Evolutionary conservation across 2,888 invertebrate genomes (phyloP).

Genomic region (Leptodirus hochenwartii): DNA sequence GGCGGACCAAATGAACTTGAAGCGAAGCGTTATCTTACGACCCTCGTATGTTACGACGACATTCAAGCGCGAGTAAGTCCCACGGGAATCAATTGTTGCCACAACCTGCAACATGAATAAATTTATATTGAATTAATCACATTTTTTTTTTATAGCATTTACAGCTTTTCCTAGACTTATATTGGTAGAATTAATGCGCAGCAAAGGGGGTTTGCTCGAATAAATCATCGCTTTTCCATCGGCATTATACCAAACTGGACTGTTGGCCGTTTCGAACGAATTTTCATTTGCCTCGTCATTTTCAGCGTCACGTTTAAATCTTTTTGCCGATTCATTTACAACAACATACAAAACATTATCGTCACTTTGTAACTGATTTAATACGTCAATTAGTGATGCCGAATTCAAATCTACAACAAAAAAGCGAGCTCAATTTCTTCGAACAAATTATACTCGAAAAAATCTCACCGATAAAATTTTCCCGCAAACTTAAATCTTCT

Average conservation of each 20-base stretch:
- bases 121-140: too few relatives aligned
- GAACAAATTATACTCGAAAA: conserved; percentile 3
- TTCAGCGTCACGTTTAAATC: conserved; percentile 11
- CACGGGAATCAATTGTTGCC: conserved; percentile 13
- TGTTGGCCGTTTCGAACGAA: conserved; percentile 11
- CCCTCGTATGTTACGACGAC: conserved; percentile 19
- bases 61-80: conserved; percentile 18
- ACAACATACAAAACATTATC: conserved; percentile 3
- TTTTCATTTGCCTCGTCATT: conserved; percentile 6
- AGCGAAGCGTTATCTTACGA: conserved; percentile 21
- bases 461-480: conserved; percentile 20
- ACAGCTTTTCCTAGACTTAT: conserved; percentile 10
- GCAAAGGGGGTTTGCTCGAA: conserved; percentile 19
- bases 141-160: too few relatives aligned
- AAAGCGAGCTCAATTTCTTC: neutral
- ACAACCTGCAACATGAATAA: too few relatives aligned
- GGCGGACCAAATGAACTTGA: conserved; percentile 19
- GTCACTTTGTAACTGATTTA: neutral
- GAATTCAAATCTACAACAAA: conserved; percentile 13
- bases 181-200: conserved; percentile 14
- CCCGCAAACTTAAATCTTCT: conserved; percentile 18
- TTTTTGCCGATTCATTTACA: conserved; percentile 5
- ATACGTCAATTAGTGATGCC: neutral
- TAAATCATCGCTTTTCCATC: conserved; percentile 17
- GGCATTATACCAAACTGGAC: conserved; percentile 20